Evolutionary conservation across 2,888 invertebrate species (phyloP), one percentile per base, ranked within the genome.

Genomic region (Mythimna albipuncta): DNA sequence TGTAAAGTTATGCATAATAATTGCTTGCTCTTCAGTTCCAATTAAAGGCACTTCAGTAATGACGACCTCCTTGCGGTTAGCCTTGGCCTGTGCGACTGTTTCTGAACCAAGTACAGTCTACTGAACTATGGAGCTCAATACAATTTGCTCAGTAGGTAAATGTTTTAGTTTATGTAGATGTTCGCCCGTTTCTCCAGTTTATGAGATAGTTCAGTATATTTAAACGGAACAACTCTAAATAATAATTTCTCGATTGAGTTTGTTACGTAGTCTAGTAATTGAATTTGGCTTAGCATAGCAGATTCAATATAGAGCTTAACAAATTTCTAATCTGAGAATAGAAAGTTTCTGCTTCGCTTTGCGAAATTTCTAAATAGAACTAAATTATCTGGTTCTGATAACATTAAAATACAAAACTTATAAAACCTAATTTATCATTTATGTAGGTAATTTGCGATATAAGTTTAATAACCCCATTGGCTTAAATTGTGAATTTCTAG

Each of bases 1-100:
- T 85, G 89, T 89, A 89, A 93, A 94, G 93, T 93, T 93, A 93
- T 94, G 94, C 94, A 94, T 93, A 93, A 92, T 93, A 94, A 94
- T 94, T 92, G 91, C 88, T 91, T 87, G 89, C 92, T 91, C 92
- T 92, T 92, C 91, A 91, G 88, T 89, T 91, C 91, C 91, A 93
- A 94, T 94, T 94, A 93, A 89, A 91, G 89, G 87, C 91, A 89
- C 89, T 92, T 91, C 89, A 91, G 85, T 91, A 90, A 89, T 89
- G 90, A 90, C 86, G 88, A 89, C 90, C 86, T 90, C 85, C 87
- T 86, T 88, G 86, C 81, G 88, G 86, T 86, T 86, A 81, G 84
- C 86, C 84, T 86, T 87, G 84, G 85, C 83, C 86, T 83, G 79
- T 65, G 76, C 55, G 85, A 83, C 86, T 84, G 79, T 64, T 75